These are phyloP conservation scores for Dreissena rostriformis DNA, from an alignment of 1,140 invertebrate genomes.

Conservation along the genomic window DNA sequence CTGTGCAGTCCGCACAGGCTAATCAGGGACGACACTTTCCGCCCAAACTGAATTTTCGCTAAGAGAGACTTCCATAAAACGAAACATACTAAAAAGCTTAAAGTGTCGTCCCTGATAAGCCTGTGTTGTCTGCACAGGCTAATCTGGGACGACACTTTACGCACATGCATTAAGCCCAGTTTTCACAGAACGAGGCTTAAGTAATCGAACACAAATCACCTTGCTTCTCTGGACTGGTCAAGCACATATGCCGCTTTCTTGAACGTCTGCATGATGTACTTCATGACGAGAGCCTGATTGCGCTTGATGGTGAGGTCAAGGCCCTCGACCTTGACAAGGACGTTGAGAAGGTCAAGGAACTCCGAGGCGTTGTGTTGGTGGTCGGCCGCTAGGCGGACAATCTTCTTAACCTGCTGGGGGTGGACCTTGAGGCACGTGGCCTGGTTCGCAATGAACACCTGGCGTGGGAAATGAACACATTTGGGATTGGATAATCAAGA, in stretches of 20 bases:
- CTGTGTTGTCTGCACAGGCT: too few species aligned
- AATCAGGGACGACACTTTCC: too few species aligned
- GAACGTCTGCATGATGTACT: constrained; percentile 81
- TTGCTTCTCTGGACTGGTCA: constrained; percentile 75
- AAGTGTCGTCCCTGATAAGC: too few species aligned
- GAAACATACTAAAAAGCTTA: too few species aligned
- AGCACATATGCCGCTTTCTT: constrained; percentile 79
- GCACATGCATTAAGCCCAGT: neutral
- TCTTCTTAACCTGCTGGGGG: constrained; percentile 78
- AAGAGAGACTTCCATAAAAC: too few species aligned
- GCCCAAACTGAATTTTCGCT: too few species aligned
- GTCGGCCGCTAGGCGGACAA: constrained; percentile 76
- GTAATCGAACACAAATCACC: constrained; percentile 61
- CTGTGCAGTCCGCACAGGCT: too few species aligned
- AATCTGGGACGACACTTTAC: too few species aligned
- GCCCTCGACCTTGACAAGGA: constrained; percentile 79
- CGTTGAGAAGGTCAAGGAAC: constrained; percentile 78
- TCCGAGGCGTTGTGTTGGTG: constrained; percentile 78
- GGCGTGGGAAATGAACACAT: neutral
- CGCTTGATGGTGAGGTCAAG: constrained; percentile 80
- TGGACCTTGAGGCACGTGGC: constrained; percentile 79
- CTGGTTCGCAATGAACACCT: constrained; percentile 80
- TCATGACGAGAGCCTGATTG: constrained; percentile 81
- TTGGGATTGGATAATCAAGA: too few species aligned
- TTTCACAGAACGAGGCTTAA: too few species aligned